These are phyloP conservation scores for Saturnia japonica DNA, from an alignment of 2,888 invertebrate species.

Conservation along the genomic window DNA sequence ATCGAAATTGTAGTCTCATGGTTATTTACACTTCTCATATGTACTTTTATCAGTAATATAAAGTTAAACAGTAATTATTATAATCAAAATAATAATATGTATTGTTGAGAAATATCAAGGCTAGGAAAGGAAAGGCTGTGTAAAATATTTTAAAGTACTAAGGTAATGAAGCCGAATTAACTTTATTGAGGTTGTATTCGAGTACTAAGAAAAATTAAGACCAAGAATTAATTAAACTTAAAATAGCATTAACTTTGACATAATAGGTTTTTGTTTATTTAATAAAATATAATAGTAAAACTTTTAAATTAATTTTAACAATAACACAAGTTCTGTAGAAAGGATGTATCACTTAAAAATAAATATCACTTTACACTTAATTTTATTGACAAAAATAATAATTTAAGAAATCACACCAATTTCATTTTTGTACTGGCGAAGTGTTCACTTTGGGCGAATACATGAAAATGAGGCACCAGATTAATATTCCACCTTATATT, in stretches of 20 bases:
- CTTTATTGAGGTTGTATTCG: too few relatives aligned
- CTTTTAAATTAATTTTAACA: neutral
- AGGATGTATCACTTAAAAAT: neutral
- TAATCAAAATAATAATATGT: too few relatives aligned
- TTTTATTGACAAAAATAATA: neutral
- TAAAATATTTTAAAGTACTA: too few relatives aligned
- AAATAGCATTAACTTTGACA: neutral
- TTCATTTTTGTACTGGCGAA: slow-evolving; percentile 12
- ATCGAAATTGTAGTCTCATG: too few relatives aligned
- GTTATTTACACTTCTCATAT: too few relatives aligned
- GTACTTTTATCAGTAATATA: too few relatives aligned
- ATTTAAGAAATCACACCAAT: slow-evolving; percentile 5
- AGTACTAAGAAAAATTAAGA: neutral
- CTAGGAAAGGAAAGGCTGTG: too few relatives aligned
- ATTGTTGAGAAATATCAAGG: too few relatives aligned
- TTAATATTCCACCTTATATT: slow-evolving; percentile 10
- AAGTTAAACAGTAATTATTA: too few relatives aligned
- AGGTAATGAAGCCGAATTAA: too few relatives aligned
- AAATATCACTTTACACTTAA: neutral
- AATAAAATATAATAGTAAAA: neutral
- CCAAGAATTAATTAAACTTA: neutral
- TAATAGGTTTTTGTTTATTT: neutral
- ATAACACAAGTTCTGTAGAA: neutral
- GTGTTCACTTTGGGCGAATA: neutral
- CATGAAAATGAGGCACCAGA: slow-evolving; percentile 4